Conservation (phyloP, 2,113 vertebrate genomes). For the Probosciger aterrimus region DNA sequence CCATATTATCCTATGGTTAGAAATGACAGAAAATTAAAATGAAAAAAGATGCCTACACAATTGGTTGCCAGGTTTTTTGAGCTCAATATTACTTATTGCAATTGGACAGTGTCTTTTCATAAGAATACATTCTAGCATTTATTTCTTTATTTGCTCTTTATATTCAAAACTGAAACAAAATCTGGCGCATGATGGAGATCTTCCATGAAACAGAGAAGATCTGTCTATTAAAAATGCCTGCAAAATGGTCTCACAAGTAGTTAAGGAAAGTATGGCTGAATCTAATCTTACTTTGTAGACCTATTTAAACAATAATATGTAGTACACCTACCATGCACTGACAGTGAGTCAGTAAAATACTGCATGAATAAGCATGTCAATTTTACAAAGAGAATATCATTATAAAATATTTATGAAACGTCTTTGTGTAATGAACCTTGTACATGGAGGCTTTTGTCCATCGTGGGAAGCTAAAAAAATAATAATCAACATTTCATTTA, state of each 20-base stretch:
- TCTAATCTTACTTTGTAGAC: constrained; percentile 59
- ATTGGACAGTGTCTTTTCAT: constrained; percentile 33
- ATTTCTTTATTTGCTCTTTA: constrained; percentile 36
- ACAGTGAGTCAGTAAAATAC: constrained; percentile 78
- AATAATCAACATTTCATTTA: constrained; percentile 90
- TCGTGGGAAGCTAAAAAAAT: constrained; percentile 85
- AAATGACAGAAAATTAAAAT: constrained; percentile 49
- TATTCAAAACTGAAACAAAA: neutral
- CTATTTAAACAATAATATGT: constrained; percentile 55
- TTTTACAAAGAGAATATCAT: constrained; percentile 87
- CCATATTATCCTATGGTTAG: constrained; percentile 61
- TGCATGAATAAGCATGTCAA: constrained; percentile 74
- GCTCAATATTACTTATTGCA: constrained; percentile 12
- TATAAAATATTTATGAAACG: constrained; percentile 91
- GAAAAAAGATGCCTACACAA: constrained; percentile 2
- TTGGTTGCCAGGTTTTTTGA: neutral
- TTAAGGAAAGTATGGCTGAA: constrained; percentile 64
- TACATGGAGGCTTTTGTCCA: constrained; percentile 91
- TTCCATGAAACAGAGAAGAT: constrained; percentile 50
- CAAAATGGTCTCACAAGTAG: constrained; percentile 24
- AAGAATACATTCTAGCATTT: constrained; percentile 30
- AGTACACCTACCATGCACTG: constrained; percentile 78
- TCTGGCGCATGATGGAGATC: constrained; percentile 2
- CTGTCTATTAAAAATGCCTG: constrained; percentile 39
- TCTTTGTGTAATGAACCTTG: constrained; percentile 87